Conservation (phyloP, 2,797 vertebrate genomes). For the Lutjanus campechanus region DNA sequence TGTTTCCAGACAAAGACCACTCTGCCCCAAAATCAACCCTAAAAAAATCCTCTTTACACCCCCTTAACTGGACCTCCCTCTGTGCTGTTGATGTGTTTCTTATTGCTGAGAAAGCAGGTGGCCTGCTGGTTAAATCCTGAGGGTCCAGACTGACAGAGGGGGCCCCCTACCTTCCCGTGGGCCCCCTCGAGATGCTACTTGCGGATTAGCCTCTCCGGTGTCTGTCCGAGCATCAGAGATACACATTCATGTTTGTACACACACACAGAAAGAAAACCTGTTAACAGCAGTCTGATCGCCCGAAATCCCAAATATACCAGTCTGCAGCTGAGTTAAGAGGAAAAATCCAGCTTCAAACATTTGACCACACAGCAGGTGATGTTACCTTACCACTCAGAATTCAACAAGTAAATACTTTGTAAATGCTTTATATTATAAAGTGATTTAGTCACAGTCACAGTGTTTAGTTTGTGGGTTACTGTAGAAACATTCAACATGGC, state of each 20-base stretch:
- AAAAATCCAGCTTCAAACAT: neutral
- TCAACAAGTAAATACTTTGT: too few relatives aligned
- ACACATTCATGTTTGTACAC: slow-evolving; percentile 40
- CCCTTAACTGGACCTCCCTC: slow-evolving; percentile 53
- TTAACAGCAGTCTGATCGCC: neutral
- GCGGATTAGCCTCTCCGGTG: slow-evolving; percentile 54
- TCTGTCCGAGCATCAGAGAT: slow-evolving; percentile 5
- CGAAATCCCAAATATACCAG: slow-evolving; percentile 17
- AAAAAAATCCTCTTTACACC: slow-evolving; percentile 63
- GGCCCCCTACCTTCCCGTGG: slow-evolving; percentile 21
- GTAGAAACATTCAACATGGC: too few relatives aligned
- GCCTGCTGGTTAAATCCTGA: slow-evolving; percentile 68
- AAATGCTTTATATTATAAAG: too few relatives aligned
- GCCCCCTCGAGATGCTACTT: neutral
- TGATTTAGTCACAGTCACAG: too few relatives aligned
- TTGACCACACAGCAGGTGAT: too few relatives aligned
- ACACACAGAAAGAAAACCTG: slow-evolving; percentile 31
- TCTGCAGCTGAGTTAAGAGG: neutral
- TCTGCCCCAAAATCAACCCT: slow-evolving; percentile 35
- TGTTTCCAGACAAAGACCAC: slow-evolving; percentile 59
- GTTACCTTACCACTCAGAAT: neutral
- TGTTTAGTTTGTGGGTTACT: too few relatives aligned
- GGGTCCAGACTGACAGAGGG: slow-evolving; percentile 56
- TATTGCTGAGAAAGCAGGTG: slow-evolving; percentile 71
- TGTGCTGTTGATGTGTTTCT: slow-evolving; percentile 47